Conservation (phyloP, 2,797 vertebrate genomes). For the Calcarius lapponicus region DNA sequence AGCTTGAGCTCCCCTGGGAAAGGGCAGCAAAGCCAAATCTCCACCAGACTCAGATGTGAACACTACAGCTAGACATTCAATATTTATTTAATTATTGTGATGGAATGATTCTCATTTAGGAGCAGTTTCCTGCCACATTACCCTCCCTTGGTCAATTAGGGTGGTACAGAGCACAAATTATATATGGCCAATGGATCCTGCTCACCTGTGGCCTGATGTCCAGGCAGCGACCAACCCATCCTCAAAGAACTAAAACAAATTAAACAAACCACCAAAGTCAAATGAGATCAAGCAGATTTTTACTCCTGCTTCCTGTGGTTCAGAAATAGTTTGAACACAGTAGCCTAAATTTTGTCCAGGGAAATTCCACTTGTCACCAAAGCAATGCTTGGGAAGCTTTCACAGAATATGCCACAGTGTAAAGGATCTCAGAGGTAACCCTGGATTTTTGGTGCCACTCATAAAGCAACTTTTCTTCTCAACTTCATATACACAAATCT, state of each 20-base stretch:
- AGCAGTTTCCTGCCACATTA: background rate
- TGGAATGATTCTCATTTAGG: background rate
- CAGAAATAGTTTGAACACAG: background rate
- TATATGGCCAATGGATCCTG: accelerated
- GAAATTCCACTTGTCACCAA: background rate
- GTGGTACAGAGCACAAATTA: background rate
- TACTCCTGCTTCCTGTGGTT: background rate
- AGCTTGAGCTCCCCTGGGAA: background rate
- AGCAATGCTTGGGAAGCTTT: background rate
- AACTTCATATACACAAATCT: background rate
- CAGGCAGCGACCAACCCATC: background rate
- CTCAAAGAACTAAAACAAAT: background rate
- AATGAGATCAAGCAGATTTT: background rate
- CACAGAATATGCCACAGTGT: background rate
- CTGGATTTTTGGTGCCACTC: background rate
- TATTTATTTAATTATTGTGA: background rate
- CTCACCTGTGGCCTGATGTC: accelerated
- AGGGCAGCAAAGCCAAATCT: background rate
- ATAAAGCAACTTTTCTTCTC: background rate
- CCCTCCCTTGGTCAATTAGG: background rate
- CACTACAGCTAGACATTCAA: background rate
- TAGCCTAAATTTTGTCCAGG: background rate
- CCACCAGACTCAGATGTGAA: background rate
- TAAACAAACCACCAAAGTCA: background rate
- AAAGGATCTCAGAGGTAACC: background rate